phyloP scores from a whole-genome alignment of 1,140 invertebrate genomes.

The Bombus turneri region DNA sequence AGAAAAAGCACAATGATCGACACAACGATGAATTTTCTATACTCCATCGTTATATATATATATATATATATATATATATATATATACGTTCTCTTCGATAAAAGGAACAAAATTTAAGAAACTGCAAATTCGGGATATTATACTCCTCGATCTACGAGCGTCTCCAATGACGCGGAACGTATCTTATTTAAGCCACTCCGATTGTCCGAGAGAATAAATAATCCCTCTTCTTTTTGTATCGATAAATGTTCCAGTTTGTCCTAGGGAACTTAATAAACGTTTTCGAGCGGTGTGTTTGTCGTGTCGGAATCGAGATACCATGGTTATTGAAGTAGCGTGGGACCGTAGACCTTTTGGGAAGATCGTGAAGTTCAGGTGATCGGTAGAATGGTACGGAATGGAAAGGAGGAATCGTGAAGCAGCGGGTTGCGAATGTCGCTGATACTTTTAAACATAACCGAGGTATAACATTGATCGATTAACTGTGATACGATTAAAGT shows the following conservation, averaged over 20 bases:
- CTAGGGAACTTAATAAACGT: background rate
- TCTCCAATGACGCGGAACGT: background rate
- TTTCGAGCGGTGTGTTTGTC: background rate
- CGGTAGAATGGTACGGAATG: conserved; percentile 35
- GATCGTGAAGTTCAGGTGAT: background rate
- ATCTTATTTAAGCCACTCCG: background rate
- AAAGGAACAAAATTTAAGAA: background rate
- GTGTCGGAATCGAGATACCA: background rate
- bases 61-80: background rate
- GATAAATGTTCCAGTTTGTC: background rate
- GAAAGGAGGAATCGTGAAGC: conserved; percentile 40
- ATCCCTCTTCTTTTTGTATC: background rate
- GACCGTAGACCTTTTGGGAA: background rate
- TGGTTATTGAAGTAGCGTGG: no score
- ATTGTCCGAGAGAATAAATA: background rate
- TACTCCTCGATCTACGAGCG: background rate
- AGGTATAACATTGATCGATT: background rate
- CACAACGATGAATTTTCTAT: background rate
- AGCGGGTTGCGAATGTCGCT: conserved; percentile 48
- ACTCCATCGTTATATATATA: background rate
- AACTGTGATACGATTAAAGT: no score
- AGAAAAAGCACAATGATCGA: background rate
- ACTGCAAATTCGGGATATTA: background rate
- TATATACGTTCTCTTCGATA: background rate
- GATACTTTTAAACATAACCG: conserved; percentile 11